Percentiles rank a stretch among this genome's conserved stretches.
These are phyloP conservation scores for Nysson spinosus DNA, from an alignment of 2,888 invertebrate genomes.

Conservation along the genomic window DNA sequence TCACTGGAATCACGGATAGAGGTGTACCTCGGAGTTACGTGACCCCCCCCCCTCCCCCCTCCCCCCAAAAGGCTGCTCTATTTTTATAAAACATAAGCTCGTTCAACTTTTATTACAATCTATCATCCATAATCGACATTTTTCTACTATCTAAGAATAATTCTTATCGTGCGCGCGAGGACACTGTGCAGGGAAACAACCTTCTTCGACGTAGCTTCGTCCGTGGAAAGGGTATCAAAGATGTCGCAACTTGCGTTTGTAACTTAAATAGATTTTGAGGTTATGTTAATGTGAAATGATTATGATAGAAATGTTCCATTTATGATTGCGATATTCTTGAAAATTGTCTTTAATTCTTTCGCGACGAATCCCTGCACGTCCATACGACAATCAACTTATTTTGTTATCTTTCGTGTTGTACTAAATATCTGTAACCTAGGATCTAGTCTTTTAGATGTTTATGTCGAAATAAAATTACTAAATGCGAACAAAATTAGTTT, in stretches of 20 bases:
- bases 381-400: conserved; percentile 58
- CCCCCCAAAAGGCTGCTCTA: conserved; percentile 47
- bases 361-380: conserved; percentile 22
- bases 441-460: conserved; percentile 47
- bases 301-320: neutral
- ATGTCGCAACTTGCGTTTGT: no score
- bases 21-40: conserved; percentile 14
- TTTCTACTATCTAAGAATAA: conserved; percentile 23
- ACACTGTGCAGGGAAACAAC: conserved; percentile 9
- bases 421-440: conserved; percentile 46
- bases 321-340: neutral
- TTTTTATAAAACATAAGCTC: conserved; percentile 59
- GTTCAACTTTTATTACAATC: conserved; percentile 27
- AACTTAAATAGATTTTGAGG: neutral
- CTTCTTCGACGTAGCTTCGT: neutral
- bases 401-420: conserved; percentile 48
- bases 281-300: neutral
- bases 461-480: conserved; percentile 53
- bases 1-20: conserved; percentile 6
- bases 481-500: neutral
- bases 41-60: neutral
- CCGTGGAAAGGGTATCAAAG: neutral
- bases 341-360: neutral
- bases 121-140: conserved; percentile 22
- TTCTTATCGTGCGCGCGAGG: conserved; percentile 2